Evolutionary conservation across 2,888 invertebrate species (phyloP), one percentile per base, ranked within the genome.

Genomic region (Drosophila recens): DNA sequence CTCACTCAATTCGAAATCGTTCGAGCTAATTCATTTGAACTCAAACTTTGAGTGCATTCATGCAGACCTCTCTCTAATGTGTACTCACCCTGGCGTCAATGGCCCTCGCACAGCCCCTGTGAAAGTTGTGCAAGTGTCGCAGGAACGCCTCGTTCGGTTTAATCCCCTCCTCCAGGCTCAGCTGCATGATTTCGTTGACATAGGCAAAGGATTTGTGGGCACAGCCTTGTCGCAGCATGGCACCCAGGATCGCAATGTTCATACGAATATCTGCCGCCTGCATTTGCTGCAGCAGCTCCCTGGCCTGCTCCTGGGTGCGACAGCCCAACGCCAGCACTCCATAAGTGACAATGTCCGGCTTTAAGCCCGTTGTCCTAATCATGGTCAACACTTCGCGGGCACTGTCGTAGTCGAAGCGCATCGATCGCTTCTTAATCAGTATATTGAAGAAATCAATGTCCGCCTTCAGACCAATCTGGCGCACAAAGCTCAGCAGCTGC

Each of bases 401-500:
- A 79, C 93, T 94, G 57, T 94, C 93, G 90, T 95, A 95, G 90
- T 97, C 95, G 65, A 92, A 93, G 76, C 97, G 93, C 87, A 95
- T 93, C 88, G 95, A 95, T 66, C 97, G 94, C 90, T 95, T 97
- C 88, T 96, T 97, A 58, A 98, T 97, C 10, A 98, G 93, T 93
- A 96, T 95, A 91, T 98, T 98, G 89, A 95, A 97, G 91, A 98
- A 97, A 90, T 95, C 96, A 63, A 96, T 94, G 92, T 98, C 97
- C 2, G 96, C 94, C 80, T 94, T 94, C 0, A 97, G 90, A 10
- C 94, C 93, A 45, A 93, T 92, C 68, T 93, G 92, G 64, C 94
- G 94, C 92, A 97, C 95, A 62, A 93, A 92, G 56, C 92, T 92
- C 5, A 98, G 87, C 9, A 98, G 90, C 70, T 94, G 94, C 58